Evolutionary conservation across 1,140 invertebrate genomes (phyloP), one percentile per base, ranked within the genome.

Genomic region (Thereuonema tuberculata): DNA sequence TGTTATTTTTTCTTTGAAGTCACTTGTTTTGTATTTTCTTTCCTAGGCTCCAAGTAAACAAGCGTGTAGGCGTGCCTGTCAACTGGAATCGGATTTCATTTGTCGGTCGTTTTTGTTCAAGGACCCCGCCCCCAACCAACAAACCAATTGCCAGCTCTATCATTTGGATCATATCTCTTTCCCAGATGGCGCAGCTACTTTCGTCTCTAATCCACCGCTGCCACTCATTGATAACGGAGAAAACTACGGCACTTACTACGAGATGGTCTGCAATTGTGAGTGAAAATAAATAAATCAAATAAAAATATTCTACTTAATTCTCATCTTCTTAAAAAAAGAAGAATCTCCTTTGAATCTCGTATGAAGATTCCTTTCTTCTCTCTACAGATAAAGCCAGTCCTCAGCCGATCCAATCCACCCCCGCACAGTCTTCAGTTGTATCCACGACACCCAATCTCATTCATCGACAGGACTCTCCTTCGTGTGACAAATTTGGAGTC

Each of bases 141-240:
- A 83, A 31, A 89, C 90, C 78, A 93, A 93, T 72, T 95, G 92
- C 72, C 83, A 90, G 56, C 77, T 95, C 1, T 94, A 90, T 74
- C 92, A 95, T 68, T 74, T 95, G 65, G 92, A 95, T 69, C 91
- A 95, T 69, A 86, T 86, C 74, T 91, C 88, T 0, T 76, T 94
- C 24, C 90, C 89, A 1, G 89, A 94, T 68, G 91, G 91, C 37
- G 87, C 89, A 0, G 88, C 86, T 21, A 91, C 89, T 20, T 95
- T 89, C 70, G 74, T 91, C 46, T 89, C 85, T 2, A 89, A 93
- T 67, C 76, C 28, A 17, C 48, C 64, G 49, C 62, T 88, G 65
- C 90, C 91, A 0, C 76, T 94, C 17, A 87, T 95, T 63, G 90
- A 94, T 71, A 88, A 89, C 61, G 91, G 91, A 12, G 87, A 90